Evolutionary conservation across 2,888 invertebrate species (phyloP).

Genomic region (Limnephilus marmoratus): DNA sequence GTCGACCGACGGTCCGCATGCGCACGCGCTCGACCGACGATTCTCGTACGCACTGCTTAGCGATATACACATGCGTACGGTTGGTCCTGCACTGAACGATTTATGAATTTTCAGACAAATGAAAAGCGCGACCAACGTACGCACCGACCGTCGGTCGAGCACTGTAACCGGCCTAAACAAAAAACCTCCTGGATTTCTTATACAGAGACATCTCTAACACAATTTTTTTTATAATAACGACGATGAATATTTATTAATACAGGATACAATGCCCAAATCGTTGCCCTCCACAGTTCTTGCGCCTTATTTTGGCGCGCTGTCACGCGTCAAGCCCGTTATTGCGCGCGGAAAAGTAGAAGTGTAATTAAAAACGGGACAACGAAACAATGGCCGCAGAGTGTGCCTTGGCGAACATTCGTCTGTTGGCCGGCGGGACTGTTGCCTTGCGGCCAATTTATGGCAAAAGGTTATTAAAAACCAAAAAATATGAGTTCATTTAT

Average conservation of each 20-base stretch:
- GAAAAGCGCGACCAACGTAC: too few relatives aligned
- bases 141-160: too few relatives aligned
- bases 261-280: not conserved
- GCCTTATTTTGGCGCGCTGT: slow-evolving; percentile 6
- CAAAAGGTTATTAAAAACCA: slow-evolving; percentile 11
- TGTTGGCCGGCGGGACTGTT: slow-evolving; percentile 2
- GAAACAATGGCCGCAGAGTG: slow-evolving; percentile 5
- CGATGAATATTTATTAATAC: not conserved
- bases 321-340: not conserved
- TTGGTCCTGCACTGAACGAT: too few relatives aligned
- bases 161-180: too few relatives aligned
- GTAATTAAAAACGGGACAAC: not conserved
- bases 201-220: too few relatives aligned
- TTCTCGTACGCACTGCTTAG: too few relatives aligned
- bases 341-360: not conserved
- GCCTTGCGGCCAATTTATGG: slow-evolving; percentile 23
- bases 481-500: not conserved
- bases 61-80: too few relatives aligned
- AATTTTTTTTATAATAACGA: too few relatives aligned
- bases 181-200: too few relatives aligned
- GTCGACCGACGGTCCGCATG: too few relatives aligned
- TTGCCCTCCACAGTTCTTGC: not conserved
- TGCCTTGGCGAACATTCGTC: not conserved
- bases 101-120: too few relatives aligned
- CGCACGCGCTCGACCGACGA: too few relatives aligned